These are phyloP conservation scores for Petrocephalus sullivani DNA, from an alignment of 2,797 vertebrate species.

Conservation along the genomic window DNA sequence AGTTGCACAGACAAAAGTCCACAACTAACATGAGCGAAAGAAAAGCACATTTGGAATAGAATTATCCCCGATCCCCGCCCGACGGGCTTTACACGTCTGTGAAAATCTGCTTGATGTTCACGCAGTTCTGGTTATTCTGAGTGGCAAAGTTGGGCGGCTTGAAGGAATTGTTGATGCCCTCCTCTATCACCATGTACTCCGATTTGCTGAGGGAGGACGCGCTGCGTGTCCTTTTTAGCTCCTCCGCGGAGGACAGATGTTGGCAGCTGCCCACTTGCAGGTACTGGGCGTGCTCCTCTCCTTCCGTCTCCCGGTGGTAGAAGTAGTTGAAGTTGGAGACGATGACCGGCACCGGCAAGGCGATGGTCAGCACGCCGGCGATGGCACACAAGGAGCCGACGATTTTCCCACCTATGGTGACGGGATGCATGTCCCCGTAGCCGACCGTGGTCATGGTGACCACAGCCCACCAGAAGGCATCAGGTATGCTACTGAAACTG, in stretches of 20 bases:
- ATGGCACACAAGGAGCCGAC: slow-evolving; percentile 96
- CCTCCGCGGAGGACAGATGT: slow-evolving; percentile 77
- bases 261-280: slow-evolving; percentile 82
- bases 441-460: slow-evolving; percentile 98
- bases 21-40: slow-evolving; percentile 30
- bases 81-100: slow-evolving; percentile 79
- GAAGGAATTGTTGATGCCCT: slow-evolving; percentile 78
- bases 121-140: slow-evolving; percentile 86
- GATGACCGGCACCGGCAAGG: slow-evolving; percentile 92
- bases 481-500: slow-evolving; percentile 93
- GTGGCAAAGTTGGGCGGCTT: slow-evolving; percentile 78
- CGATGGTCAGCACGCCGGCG: slow-evolving; percentile 92
- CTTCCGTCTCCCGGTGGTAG: slow-evolving; percentile 95
- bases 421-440: slow-evolving; percentile 97
- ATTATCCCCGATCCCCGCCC: background rate
- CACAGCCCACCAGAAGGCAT: slow-evolving; percentile 99
- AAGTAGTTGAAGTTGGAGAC: slow-evolving; percentile 99
- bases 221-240: slow-evolving; percentile 81
- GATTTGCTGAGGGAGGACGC: slow-evolving; percentile 87
- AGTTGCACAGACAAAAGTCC: slow-evolving; percentile 47
- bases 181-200: slow-evolving; percentile 89
- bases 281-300: slow-evolving; percentile 89
- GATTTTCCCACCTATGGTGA: slow-evolving; percentile 95
- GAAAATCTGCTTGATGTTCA: slow-evolving; percentile 92
- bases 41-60: background rate